Percentiles rank a stretch among this genome's conserved stretches.
Conservation (phyloP, 92 coral and sea anemone species). For the Blastomussa wellsi region DNA sequence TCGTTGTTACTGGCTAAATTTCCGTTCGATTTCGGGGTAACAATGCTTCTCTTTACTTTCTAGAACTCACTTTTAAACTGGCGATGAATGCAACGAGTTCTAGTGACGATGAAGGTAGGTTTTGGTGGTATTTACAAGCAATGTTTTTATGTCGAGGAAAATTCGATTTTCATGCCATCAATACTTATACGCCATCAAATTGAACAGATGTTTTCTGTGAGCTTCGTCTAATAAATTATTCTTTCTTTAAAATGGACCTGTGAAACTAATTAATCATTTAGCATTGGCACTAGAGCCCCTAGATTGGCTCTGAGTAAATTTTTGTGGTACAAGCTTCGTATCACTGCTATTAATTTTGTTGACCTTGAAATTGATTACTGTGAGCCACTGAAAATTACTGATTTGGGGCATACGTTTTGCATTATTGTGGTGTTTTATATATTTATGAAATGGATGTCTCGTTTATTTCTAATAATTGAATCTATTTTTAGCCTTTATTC, state of each 20-base stretch:
- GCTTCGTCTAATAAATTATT: constrained; percentile 23
- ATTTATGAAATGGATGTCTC: neutral
- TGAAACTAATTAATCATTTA: constrained; percentile 22
- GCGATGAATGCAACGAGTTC: constrained; percentile 93
- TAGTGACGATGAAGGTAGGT: constrained; percentile 75
- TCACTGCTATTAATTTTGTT: neutral
- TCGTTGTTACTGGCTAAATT: neutral
- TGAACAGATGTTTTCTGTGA: constrained; percentile 43
- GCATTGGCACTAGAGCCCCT: neutral
- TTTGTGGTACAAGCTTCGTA: neutral
- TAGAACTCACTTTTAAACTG: constrained; percentile 90
- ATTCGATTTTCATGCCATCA: neutral
- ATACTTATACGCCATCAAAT: constrained; percentile 3
- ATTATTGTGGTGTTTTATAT: neutral
- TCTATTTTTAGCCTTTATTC: neutral
- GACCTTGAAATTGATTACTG: no score
- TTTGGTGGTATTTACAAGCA: constrained; percentile 14
- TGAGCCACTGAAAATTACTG: neutral
- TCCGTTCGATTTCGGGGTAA: neutral
- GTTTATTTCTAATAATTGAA: neutral
- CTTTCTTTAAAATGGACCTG: neutral
- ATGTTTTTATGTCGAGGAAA: constrained; percentile 35
- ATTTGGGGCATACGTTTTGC: neutral
- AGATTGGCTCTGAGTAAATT: neutral
- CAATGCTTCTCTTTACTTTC: constrained; percentile 12